phyloP scores from a whole-genome alignment of 2,888 invertebrate genomes.

The Arge pagana region DNA sequence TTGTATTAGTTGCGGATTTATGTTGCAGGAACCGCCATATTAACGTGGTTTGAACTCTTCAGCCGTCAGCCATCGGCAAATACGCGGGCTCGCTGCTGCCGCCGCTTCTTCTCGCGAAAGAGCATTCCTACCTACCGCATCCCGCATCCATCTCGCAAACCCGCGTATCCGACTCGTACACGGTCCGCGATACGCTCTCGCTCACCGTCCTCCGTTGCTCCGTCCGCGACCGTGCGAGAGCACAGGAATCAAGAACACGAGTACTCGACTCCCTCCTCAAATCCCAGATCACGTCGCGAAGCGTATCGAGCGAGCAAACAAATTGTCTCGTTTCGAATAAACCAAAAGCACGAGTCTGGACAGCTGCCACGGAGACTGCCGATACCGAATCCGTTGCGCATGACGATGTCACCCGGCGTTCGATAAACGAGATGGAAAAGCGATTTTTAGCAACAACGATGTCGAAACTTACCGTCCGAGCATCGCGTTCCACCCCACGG shows the following conservation, averaged over 20 bases:
- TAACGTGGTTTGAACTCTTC: too few relatives aligned
- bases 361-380: slow-evolving; percentile 32
- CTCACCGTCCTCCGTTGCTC: too few relatives aligned
- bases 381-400: slow-evolving; percentile 40
- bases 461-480: too few relatives aligned
- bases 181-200: too few relatives aligned
- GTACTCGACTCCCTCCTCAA: slow-evolving; percentile 35
- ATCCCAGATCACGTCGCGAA: slow-evolving; percentile 41
- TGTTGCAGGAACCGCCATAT: slow-evolving; percentile 26
- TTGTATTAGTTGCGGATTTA: slow-evolving; percentile 51
- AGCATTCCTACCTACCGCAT: neutral
- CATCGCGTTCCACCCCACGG: too few relatives aligned
- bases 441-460: too few relatives aligned
- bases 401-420: too few relatives aligned
- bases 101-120: slow-evolving; percentile 17
- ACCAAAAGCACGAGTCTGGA: slow-evolving; percentile 31
- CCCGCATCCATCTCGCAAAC: neutral
- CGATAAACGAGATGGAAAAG: too few relatives aligned
- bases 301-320: slow-evolving; percentile 41
- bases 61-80: too few relatives aligned
- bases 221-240: too few relatives aligned
- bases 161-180: too few relatives aligned
- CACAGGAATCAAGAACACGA: too few relatives aligned
- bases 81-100: slow-evolving; percentile 32
- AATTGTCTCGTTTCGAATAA: slow-evolving; percentile 45